Evolutionary conservation across 2,888 invertebrate species (phyloP), one percentile per base, ranked within the genome.

Genomic region (Flabesymbios commensalis): DNA sequence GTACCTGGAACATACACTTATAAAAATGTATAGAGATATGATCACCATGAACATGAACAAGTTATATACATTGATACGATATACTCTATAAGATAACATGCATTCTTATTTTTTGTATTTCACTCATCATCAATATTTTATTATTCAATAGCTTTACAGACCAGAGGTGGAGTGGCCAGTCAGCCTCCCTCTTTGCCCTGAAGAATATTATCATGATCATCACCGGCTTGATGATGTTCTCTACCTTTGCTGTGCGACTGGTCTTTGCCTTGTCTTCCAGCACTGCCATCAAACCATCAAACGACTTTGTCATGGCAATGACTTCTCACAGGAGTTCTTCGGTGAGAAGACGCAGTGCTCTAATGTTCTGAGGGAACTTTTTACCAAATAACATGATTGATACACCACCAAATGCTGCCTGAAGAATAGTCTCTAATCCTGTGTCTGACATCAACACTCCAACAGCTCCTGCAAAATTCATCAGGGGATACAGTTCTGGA

Each of bases 401-500:
- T 0, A 73, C 68, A 2, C 71, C 68, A 24, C 61, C 69, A 68
- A 70, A 71, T 22, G 59, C 53, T n/a, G 61, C 24, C 4, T 56
- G 29, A 19, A 73, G 7, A 10, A 72, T 47, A 2, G 71, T 68
- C 31, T 53, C 57, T 0, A 73, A 58, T 1, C 71, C 72, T 62
- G 57, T 67, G 4, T 61, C 48, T n/a, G 63, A 59, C 71, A 72
- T 66, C 32, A 73, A 45, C 2, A 54, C 52, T 19, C 71, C 65
- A 19, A 71, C 49, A 47, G 45, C 61, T 0, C 68, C 72, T 54
- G 68, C 54, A 48, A 67, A 73, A 41, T 72, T 72, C 68, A 72
- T 70, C 4, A 71, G 56, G 28, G 58, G 17, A 43, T 73, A 68
- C 71, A 73, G 71, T 0, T 71, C 73, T n/a, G 2, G 58, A 71